Percentiles rank a stretch among this genome's conserved stretches.
Conservation (phyloP, 2,113 vertebrate species). For the Talpa occidentalis region DNA sequence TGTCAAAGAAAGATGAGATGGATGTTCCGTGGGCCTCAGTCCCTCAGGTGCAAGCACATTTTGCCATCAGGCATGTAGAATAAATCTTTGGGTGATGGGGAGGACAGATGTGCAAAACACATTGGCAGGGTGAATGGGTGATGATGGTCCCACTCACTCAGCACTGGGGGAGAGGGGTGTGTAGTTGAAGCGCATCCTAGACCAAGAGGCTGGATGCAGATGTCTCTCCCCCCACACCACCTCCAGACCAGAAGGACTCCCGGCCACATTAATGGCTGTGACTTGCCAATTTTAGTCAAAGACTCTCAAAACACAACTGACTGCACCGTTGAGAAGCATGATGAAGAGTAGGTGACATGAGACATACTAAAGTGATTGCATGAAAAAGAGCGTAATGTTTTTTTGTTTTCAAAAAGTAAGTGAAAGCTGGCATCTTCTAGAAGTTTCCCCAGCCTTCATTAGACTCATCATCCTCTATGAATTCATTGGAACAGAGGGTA, state of each 20-base stretch:
- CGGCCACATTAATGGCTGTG: not conserved
- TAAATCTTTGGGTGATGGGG: constrained; percentile 52
- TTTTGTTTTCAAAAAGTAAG: not conserved
- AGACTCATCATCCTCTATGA: not conserved
- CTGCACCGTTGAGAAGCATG: not conserved
- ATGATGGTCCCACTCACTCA: not conserved
- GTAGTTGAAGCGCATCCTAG: not conserved
- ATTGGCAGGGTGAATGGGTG: constrained; percentile 27
- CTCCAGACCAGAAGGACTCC: not conserved
- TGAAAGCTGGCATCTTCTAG: not conserved
- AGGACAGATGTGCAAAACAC: constrained; percentile 52
- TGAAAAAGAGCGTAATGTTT: not conserved
- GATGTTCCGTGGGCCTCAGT: not conserved
- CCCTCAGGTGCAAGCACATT: constrained; percentile 20
- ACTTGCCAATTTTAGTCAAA: not conserved
- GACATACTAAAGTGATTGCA: not conserved
- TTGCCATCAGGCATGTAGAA: constrained; percentile 46
- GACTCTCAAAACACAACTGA: not conserved
- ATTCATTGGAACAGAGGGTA: too few species aligned
- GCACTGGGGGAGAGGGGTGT: not conserved
- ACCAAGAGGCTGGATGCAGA: not conserved
- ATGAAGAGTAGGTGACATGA: not conserved
- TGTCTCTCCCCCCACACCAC: not conserved
- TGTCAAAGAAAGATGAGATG: constrained; percentile 74
- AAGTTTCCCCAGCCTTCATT: not conserved